These are phyloP conservation scores for Ranitomeya imitator DNA, from an alignment of 2,113 vertebrate species.

Conservation along the genomic window DNA sequence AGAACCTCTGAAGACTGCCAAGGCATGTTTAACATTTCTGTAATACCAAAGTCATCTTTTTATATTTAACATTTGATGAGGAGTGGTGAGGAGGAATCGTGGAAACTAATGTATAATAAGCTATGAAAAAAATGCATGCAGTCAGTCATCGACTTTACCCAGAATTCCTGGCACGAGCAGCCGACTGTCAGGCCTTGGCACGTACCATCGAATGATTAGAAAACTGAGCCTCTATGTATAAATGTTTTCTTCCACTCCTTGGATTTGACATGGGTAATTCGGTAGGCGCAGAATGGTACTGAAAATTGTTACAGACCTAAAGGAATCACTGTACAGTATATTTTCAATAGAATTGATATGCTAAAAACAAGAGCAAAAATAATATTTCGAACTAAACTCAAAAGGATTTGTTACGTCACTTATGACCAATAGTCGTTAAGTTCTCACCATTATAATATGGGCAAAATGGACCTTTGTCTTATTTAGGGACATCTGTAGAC, in stretches of 20 bases:
- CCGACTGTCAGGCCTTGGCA: slow-evolving; percentile 28
- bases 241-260: slow-evolving; percentile 14
- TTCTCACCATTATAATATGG: neutral
- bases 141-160: slow-evolving; percentile 25
- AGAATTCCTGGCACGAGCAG: slow-evolving; percentile 31
- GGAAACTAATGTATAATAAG: slow-evolving; percentile 50
- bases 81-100: slow-evolving; percentile 43
- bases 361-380: neutral
- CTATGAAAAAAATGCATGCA: slow-evolving; percentile 27
- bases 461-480: neutral
- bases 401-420: neutral
- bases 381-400: neutral
- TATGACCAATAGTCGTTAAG: neutral
- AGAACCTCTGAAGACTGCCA: slow-evolving; percentile 12
- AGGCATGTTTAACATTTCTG: slow-evolving; percentile 43
- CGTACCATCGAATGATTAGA: slow-evolving; percentile 29
- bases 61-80: slow-evolving; percentile 52
- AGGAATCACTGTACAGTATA: neutral
- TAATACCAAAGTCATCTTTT: slow-evolving; percentile 53
- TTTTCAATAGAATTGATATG: neutral
- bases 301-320: neutral
- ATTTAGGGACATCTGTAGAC: neutral
- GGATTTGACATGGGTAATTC: slow-evolving; percentile 19
- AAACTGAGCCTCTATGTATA: slow-evolving; percentile 18
- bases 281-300: neutral